Conservation (phyloP, 2,113 vertebrate genomes). For the Aegypius monachus region DNA sequence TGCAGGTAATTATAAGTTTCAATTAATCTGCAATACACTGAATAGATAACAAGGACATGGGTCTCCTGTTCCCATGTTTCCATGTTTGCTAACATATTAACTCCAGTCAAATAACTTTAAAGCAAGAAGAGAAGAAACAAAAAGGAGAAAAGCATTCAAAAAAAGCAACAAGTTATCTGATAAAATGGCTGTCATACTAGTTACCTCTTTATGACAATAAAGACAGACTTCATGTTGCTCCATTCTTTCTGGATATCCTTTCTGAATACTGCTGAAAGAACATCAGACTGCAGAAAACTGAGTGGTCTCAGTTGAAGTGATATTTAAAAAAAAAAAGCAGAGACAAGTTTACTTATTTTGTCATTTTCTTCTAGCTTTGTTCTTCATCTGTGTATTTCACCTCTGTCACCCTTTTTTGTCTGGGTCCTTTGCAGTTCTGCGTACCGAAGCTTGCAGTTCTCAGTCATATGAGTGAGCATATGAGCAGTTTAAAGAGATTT, state of each 20-base stretch:
- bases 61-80: background rate
- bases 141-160: background rate
- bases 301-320: background rate
- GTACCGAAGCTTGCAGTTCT: background rate
- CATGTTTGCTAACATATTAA: background rate
- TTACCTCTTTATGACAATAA: background rate
- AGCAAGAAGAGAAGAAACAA: background rate
- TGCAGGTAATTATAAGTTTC: background rate
- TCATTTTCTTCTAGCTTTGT: background rate
- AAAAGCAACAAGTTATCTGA: background rate
- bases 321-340: background rate
- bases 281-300: background rate
- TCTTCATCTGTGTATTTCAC: background rate
- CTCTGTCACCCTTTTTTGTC: background rate
- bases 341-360: background rate
- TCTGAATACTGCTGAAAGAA: background rate
- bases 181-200: background rate
- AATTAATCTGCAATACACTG: background rate
- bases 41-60: background rate
- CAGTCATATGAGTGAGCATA: background rate
- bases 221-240: background rate
- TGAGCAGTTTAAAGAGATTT: background rate
- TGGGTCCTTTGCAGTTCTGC: background rate
- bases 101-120: background rate
- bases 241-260: background rate